A percentile compares a stretch with the other conserved stretches of the same genome.
These are phyloP conservation scores for Enteromius thamalakanensis DNA, from an alignment of 2,797 vertebrate genomes.

Conservation along the genomic window DNA sequence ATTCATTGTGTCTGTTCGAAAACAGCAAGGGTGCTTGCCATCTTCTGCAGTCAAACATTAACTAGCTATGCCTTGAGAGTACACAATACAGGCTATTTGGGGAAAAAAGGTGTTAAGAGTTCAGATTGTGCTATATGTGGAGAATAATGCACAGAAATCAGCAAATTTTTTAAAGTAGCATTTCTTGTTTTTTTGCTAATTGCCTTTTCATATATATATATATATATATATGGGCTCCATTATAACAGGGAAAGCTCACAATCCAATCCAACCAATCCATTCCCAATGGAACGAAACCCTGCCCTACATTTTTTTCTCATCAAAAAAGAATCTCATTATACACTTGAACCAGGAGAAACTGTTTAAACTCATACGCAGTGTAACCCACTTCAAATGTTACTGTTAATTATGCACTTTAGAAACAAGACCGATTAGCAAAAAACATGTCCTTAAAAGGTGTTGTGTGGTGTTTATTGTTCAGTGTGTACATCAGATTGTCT, in stretches of 20 bases:
- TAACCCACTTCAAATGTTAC: slow-evolving; percentile 1
- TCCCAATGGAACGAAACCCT: not conserved
- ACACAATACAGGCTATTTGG: no score
- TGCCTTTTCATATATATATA: no score
- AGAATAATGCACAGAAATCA: no score
- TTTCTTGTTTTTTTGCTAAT: no score
- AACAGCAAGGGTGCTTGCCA: no score
- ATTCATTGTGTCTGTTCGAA: no score
- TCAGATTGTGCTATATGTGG: no score
- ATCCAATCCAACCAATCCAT: not conserved
- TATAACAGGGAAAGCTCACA: not conserved
- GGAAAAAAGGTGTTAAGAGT: no score
- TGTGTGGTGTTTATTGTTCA: slow-evolving; percentile 34
- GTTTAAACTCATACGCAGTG: not conserved
- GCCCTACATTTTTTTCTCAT: not conserved
- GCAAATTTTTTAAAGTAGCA: no score
- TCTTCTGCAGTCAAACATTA: no score
- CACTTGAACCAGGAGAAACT: not conserved
- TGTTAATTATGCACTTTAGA: slow-evolving; percentile 22
- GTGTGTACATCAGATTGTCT: slow-evolving; percentile 33
- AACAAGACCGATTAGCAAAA: slow-evolving; percentile 23
- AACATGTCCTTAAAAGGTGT: slow-evolving; percentile 41
- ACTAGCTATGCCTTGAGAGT: no score
- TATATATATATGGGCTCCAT: no score
- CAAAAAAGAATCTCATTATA: not conserved